phyloP scores from a whole-genome alignment of 1,140 invertebrate species.

The Bombyx mandarina region DNA sequence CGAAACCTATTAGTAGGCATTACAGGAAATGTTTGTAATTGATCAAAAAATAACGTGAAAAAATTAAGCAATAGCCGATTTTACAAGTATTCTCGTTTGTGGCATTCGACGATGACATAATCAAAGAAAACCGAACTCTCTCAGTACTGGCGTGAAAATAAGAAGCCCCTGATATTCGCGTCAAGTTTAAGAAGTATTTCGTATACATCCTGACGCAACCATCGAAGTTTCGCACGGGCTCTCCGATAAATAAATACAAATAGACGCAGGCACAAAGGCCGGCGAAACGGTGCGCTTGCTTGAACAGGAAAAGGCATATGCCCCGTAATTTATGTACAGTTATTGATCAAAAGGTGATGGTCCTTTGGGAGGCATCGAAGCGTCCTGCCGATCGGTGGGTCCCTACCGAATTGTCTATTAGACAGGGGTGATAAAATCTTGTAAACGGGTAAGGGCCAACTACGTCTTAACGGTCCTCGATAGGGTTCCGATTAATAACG shows the following conservation, averaged over 20 bases:
- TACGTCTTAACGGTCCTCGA: conserved; percentile 29
- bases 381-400: conserved; percentile 41
- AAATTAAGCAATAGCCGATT: too few species aligned
- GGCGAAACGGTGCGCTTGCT: conserved; percentile 45
- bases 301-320: conserved; percentile 64
- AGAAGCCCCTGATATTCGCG: not conserved
- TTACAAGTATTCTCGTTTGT: too few species aligned
- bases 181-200: conserved; percentile 7
- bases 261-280: conserved; percentile 39
- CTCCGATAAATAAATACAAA: conserved; percentile 34
- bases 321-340: conserved; percentile 65
- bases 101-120: too few species aligned
- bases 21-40: too few species aligned
- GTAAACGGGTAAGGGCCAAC: conserved; percentile 20
- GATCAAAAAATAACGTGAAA: too few species aligned
- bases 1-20: not conserved
- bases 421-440: conserved; percentile 53
- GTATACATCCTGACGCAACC: conserved; percentile 20
- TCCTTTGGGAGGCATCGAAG: conserved; percentile 61
- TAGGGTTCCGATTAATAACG: conserved; percentile 32
- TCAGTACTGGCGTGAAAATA: conserved; percentile 10
- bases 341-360: conserved; percentile 67
- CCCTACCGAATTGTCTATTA: conserved; percentile 51
- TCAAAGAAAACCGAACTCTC: too few species aligned
- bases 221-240: conserved; percentile 21